phyloP scores from a whole-genome alignment of 2,888 invertebrate genomes.

The Himalopsyche kuldschensis region DNA sequence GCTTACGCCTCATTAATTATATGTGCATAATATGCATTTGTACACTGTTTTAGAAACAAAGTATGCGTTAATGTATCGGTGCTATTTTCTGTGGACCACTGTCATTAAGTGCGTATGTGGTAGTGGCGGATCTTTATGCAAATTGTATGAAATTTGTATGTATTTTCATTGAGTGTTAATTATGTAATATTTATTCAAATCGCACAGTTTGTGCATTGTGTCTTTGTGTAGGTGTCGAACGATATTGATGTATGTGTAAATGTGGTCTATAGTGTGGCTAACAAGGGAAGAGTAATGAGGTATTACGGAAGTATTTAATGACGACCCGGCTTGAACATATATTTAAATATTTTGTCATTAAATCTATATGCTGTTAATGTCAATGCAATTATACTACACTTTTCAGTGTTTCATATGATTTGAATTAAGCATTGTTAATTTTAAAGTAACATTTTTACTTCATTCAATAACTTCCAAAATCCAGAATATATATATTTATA shows the following conservation, averaged over 20 bases:
- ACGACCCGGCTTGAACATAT: too few species aligned
- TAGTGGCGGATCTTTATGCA: background rate
- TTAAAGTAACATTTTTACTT: too few species aligned
- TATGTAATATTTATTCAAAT: background rate
- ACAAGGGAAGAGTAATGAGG: background rate
- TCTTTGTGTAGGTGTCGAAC: background rate
- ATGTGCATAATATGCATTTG: background rate
- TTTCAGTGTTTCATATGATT: too few species aligned
- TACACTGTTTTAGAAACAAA: background rate
- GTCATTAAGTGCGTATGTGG: background rate
- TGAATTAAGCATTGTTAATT: too few species aligned
- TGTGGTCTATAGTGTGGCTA: background rate
- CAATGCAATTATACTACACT: too few species aligned
- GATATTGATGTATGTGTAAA: background rate
- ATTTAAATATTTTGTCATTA: too few species aligned
- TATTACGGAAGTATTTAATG: background rate
- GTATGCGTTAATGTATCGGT: background rate
- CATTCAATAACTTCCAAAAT: too few species aligned
- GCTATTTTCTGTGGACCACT: background rate
- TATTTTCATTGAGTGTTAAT: background rate
- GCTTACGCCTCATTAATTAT: background rate
- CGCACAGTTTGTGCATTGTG: background rate
- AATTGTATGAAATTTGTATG: background rate
- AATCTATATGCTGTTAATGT: too few species aligned
- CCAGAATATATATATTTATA: too few species aligned